These are phyloP conservation scores for Amaurobius ferox DNA, from an alignment of 2,888 invertebrate species.

Conservation along the genomic window DNA sequence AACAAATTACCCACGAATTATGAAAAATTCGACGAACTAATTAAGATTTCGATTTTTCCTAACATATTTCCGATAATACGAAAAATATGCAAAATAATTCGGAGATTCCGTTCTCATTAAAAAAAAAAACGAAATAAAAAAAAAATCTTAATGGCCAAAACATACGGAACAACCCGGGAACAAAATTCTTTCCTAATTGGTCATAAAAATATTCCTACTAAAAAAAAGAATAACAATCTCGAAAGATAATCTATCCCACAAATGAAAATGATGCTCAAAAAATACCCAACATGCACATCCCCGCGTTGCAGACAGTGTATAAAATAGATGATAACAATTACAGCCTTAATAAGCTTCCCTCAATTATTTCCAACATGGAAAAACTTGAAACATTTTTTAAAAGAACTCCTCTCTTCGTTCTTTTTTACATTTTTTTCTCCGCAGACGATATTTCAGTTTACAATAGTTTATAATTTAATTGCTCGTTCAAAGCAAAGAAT, in stretches of 20 bases:
- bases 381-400: not conserved
- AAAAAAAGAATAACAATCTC: not conserved
- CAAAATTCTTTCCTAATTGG: conserved; percentile 1
- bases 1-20: too few species aligned
- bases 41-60: not conserved
- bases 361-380: conserved; percentile 42
- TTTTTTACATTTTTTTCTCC: not conserved
- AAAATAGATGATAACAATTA: conserved; percentile 58
- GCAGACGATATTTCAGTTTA: not conserved
- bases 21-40: not conserved
- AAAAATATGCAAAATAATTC: conserved; percentile 1
- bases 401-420: not conserved
- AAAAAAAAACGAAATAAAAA: not conserved
- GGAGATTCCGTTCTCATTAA: not conserved
- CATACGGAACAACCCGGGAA: not conserved
- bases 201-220: not conserved
- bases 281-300: not conserved
- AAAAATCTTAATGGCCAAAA: not conserved
- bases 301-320: not conserved
- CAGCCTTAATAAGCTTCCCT: conserved; percentile 22
- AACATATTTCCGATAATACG: not conserved
- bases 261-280: not conserved
- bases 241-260: not conserved
- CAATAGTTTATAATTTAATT: conserved; percentile 61
- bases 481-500: conserved; percentile 57